These are phyloP conservation scores for Chaetogeoica ovagalla DNA, from an alignment of 2,888 invertebrate species.

Conservation along the genomic window DNA sequence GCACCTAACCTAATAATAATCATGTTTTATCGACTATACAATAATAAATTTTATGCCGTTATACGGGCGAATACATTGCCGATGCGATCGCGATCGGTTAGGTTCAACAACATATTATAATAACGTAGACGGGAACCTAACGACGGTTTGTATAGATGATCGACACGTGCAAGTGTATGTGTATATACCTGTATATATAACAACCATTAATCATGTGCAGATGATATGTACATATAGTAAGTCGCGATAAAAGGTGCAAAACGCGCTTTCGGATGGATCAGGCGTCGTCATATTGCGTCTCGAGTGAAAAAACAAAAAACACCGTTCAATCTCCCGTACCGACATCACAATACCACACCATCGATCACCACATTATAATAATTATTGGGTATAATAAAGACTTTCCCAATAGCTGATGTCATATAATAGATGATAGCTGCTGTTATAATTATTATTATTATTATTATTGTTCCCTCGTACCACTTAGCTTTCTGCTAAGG, in stretches of 20 bases:
- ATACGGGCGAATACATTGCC: neutral
- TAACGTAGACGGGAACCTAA: neutral
- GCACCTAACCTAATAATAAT: neutral
- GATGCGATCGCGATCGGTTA: neutral
- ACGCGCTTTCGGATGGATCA: neutral
- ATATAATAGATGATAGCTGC: no score
- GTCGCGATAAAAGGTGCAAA: slow-evolving; percentile 3
- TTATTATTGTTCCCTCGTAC: no score
- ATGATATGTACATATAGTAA: neutral
- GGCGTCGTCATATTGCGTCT: neutral
- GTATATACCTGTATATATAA: neutral
- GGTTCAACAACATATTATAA: slow-evolving; percentile 14
- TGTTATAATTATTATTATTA: no score
- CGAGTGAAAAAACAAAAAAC: no score
- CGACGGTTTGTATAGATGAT: neutral
- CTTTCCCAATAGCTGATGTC: no score
- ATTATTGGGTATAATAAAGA: no score
- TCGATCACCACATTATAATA: no score
- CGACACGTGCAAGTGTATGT: neutral
- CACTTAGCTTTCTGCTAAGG: no score
- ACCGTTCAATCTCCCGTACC: no score
- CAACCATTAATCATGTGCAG: slow-evolving; percentile 15
- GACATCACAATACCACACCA: no score
- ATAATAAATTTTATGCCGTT: neutral
- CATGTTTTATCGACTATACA: neutral